These are phyloP conservation scores for Rhincodon typus DNA, from an alignment of 2,797 vertebrate species.

Conservation along the genomic window DNA sequence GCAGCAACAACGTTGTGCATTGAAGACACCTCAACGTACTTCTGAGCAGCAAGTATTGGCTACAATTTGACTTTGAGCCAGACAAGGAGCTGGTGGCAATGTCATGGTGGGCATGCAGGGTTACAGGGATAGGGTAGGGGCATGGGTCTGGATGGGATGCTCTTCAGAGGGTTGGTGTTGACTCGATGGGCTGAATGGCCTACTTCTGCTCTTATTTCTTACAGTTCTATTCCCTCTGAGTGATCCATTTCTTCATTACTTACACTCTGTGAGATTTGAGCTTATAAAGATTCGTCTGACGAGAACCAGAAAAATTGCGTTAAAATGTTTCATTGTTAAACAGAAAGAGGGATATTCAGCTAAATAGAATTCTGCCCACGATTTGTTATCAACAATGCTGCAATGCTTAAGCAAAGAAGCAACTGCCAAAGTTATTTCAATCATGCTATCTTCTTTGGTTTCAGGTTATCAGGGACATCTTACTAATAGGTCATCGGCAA, in stretches of 20 bases:
- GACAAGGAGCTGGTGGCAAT: too few species aligned
- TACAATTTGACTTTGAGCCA: too few species aligned
- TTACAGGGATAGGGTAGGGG: too few species aligned
- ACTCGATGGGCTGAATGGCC: too few species aligned
- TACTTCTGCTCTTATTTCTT: too few species aligned
- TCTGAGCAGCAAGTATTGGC: too few species aligned
- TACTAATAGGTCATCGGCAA: slow-evolving; percentile 62
- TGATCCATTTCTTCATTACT: not conserved
- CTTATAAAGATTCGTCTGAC: not conserved
- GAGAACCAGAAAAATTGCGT: not conserved
- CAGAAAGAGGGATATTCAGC: not conserved
- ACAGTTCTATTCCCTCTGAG: too few species aligned
- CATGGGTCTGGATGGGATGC: too few species aligned
- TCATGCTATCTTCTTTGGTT: not conserved
- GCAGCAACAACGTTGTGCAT: too few species aligned
- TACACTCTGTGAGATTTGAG: not conserved
- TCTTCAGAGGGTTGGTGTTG: too few species aligned
- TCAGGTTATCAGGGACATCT: slow-evolving; percentile 63
- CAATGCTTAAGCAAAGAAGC: not conserved
- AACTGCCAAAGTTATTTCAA: not conserved
- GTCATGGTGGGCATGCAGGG: too few species aligned
- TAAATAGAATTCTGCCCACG: not conserved
- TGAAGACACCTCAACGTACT: too few species aligned
- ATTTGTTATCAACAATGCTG: not conserved
- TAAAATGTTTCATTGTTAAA: not conserved